Base-by-base conservation (phyloP, 2,888 invertebrate genomes). In the Papilio demoleus region DNA sequence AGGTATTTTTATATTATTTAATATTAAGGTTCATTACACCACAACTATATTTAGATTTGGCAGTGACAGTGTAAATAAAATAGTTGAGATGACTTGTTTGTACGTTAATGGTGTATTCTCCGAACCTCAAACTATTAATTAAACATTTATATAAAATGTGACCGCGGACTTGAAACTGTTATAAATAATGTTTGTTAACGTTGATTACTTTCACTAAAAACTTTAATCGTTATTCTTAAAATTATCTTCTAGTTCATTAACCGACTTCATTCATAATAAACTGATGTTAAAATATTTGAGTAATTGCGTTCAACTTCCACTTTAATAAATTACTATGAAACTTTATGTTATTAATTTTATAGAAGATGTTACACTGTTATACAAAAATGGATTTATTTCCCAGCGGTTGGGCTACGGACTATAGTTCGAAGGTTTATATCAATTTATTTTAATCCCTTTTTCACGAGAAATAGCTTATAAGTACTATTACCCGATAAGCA, bases 71-170 rank as follows among this genome's bases (percentile, higher is more conserved):
- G 5, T 50, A 36, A 53, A 64, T 38, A 53, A 56, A 31, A 53
- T 38, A 53, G 34, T 64, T 19, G 36, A 36, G 38, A 38, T 24
- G 38, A 53, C n/a, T 38, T 38, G 50, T 53, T 53, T 64, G 53
- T 31, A 22, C 19, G 38, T 64, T 38, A 64, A 64, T 34, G 14
- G 50, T 36, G n/a, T 31, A 53, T 53, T 53, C 53, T 17, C 36
- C 63, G 47, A 53, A 53, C 17, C 50, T 50, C 22, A 40, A 50
- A 36, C 36, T 50, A 24, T 63, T 50, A 50, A 36, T 63, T 47
- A 63, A 50, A 63, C 34, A 63, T 63, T 63, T 63, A 63, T 50
- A 63, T 50, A 63, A 63, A 36, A 22, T 50, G 36, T 50, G 36
- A 47, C 50, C 36, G 47, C 50, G 36, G 50, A 36, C 34, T 62